These are phyloP conservation scores for Amphipoea lucens DNA, from an alignment of 2,888 invertebrate genomes.

Conservation along the genomic window DNA sequence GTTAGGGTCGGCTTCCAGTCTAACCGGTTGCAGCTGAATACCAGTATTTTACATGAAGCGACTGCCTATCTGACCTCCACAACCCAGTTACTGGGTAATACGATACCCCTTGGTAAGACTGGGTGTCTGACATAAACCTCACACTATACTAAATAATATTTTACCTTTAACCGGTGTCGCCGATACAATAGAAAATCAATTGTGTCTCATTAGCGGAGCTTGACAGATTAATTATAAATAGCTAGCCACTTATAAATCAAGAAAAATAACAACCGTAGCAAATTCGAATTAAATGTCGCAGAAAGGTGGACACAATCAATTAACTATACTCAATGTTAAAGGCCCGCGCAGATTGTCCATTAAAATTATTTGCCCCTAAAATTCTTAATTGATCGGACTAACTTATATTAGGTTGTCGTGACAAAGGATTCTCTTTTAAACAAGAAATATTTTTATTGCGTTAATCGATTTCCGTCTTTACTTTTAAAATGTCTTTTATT, in stretches of 20 bases:
- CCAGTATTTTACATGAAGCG: no score
- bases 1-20: no score
- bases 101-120: no score
- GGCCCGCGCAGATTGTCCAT: slow-evolving; percentile 12
- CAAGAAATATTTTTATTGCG: neutral
- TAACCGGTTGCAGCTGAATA: no score
- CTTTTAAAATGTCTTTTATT: neutral
- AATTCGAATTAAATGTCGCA: slow-evolving; percentile 19
- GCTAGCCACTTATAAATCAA: neutral
- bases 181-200: no score
- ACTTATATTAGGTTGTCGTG: neutral
- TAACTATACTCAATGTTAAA: slow-evolving; percentile 4
- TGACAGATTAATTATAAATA: neutral
- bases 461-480: neutral
- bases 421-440: neutral
- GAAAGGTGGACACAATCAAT: slow-evolving; percentile 24
- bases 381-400: slow-evolving; percentile 15
- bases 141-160: neutral
- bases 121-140: no score
- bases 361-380: slow-evolving; percentile 6
- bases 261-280: neutral
- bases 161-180: neutral
- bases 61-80: no score
- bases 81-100: no score
- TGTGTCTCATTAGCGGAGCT: no score